phyloP scores from a whole-genome alignment of 2,888 invertebrate genomes.

The Xylophagus ater region DNA sequence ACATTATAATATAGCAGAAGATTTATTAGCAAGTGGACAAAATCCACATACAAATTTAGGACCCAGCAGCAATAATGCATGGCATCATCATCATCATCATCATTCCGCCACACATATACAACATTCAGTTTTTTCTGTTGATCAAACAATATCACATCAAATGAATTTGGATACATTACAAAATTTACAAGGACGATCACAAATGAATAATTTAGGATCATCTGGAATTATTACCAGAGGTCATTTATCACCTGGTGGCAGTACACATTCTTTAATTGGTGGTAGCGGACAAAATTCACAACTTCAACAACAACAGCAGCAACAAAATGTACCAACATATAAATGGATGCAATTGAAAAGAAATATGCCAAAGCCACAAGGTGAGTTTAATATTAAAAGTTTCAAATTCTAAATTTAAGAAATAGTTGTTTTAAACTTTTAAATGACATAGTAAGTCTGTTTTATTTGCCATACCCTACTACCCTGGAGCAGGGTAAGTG shows the following conservation, averaged over 20 bases:
- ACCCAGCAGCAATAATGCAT: slow-evolving; percentile 27
- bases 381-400: slow-evolving; percentile 44
- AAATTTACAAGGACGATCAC: slow-evolving; percentile 17
- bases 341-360: slow-evolving; percentile 99
- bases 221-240: slow-evolving; percentile 14
- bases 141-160: slow-evolving; percentile 20
- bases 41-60: slow-evolving; percentile 20
- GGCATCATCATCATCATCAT: slow-evolving; percentile 32
- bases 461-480: no score
- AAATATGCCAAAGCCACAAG: slow-evolving; percentile 87
- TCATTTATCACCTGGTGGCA: slow-evolving; percentile 13
- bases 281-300: slow-evolving; percentile 26
- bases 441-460: no score
- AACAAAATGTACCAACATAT: slow-evolving; percentile 72
- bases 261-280: slow-evolving; percentile 4
- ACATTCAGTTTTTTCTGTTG: slow-evolving; percentile 22
- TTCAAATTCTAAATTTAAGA: background rate
- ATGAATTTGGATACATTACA: slow-evolving; percentile 14
- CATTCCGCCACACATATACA: slow-evolving; percentile 33
- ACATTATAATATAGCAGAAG: slow-evolving; percentile 41
- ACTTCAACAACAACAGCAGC: slow-evolving; percentile 41
- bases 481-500: no score
- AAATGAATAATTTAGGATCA: slow-evolving; percentile 17
- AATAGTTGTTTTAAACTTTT: no score
- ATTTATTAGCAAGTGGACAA: slow-evolving; percentile 27